These are phyloP conservation scores for Nemoura dubitans DNA, from an alignment of 2,888 invertebrate species.

Conservation along the genomic window DNA sequence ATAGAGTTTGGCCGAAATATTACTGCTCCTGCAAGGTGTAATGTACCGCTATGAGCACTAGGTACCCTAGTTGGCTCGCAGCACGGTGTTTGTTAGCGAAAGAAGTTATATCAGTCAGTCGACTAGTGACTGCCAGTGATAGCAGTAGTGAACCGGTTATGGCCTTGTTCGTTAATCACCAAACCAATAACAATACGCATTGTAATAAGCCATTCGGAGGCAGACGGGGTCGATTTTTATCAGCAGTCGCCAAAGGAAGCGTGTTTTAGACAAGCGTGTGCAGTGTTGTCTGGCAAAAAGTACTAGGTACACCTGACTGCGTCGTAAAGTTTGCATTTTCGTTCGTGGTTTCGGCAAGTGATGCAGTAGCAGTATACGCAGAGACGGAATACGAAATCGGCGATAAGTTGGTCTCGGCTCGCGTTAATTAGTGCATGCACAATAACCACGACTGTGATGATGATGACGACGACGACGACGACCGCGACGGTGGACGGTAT, in stretches of 20 bases:
- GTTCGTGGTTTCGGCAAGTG: background rate
- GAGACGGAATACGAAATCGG: background rate
- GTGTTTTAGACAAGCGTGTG: background rate
- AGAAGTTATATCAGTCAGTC: background rate
- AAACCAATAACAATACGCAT: background rate
- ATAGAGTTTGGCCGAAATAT: background rate
- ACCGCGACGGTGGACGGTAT: background rate
- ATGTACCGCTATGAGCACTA: conserved; percentile 12
- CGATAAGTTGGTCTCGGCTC: background rate
- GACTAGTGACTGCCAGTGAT: background rate
- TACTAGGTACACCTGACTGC: background rate
- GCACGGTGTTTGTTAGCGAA: background rate
- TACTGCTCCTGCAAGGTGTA: background rate
- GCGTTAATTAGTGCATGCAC: background rate
- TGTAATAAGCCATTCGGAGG: background rate
- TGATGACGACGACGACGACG: background rate
- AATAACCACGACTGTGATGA: background rate
- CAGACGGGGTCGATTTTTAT: background rate
- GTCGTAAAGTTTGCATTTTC: background rate
- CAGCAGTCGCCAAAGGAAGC: background rate
- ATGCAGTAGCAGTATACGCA: background rate
- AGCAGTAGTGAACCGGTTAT: background rate
- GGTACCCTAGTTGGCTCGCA: background rate
- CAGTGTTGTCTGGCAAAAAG: background rate
- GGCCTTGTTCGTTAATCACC: background rate